These are phyloP conservation scores for Cepaea nemoralis DNA, from an alignment of 1,140 invertebrate genomes.

Conservation along the genomic window DNA sequence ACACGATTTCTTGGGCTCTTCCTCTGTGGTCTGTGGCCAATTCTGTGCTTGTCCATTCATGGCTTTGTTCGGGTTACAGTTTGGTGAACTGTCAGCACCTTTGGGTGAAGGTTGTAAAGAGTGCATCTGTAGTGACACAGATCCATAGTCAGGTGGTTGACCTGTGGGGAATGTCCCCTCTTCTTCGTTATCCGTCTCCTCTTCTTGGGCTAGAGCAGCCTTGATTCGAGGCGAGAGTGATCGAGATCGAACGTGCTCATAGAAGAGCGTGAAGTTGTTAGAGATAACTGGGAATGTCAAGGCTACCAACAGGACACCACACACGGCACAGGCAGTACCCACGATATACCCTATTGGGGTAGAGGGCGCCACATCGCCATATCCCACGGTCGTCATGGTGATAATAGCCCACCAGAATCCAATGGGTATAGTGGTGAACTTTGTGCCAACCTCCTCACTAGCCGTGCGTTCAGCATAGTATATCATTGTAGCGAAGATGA, in stretches of 20 bases:
- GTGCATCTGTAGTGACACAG: slow-evolving; percentile 28
- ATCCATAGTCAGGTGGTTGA: slow-evolving; percentile 19
- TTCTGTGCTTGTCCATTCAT: background rate
- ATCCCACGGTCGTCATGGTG: slow-evolving; percentile 75
- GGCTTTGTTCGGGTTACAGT: background rate
- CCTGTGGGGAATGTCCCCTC: background rate
- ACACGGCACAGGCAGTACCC: slow-evolving; percentile 53
- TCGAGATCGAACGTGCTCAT: slow-evolving; percentile 65
- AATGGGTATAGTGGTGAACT: slow-evolving; percentile 68
- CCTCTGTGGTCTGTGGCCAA: background rate
- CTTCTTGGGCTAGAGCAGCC: background rate
- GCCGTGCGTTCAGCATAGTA: slow-evolving; percentile 92
- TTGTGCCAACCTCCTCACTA: slow-evolving; percentile 34
- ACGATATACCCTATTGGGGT: slow-evolving; percentile 74
- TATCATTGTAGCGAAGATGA: slow-evolving; percentile 96
- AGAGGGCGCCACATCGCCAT: slow-evolving; percentile 70
- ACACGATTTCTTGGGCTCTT: background rate
- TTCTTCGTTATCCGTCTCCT: slow-evolving; percentile 5
- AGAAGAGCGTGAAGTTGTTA: slow-evolving; percentile 69
- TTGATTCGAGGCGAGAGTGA: slow-evolving; percentile 38
- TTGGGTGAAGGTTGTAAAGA: background rate
- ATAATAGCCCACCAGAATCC: slow-evolving; percentile 76
- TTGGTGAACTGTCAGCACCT: background rate
- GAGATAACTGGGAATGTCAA: slow-evolving; percentile 69
- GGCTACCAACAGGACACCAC: slow-evolving; percentile 61